Percentiles rank a stretch among this genome's conserved stretches.
phyloP scores from a whole-genome alignment of 1,140 invertebrate species.

The Euwallacea similis region DNA sequence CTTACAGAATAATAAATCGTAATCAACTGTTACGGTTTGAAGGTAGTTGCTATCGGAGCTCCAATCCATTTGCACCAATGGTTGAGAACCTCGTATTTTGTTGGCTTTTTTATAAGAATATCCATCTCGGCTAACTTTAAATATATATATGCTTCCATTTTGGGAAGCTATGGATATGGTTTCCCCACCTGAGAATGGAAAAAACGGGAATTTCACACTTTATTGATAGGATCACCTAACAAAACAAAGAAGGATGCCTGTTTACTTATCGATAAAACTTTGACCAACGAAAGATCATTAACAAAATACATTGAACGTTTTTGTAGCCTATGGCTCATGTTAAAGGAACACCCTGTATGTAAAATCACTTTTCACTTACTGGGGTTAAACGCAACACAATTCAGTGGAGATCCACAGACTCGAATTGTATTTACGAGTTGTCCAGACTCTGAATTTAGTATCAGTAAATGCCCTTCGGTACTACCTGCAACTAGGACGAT shows the following conservation, averaged over 20 bases:
- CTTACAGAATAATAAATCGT: constrained; percentile 88
- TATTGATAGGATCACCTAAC: background rate
- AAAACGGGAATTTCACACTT: background rate
- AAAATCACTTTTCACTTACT: constrained; percentile 60
- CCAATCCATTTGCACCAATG: constrained; percentile 86
- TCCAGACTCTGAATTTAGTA: constrained; percentile 82
- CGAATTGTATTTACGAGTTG: constrained; percentile 78
- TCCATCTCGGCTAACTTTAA: constrained; percentile 80
- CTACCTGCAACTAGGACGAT: constrained; percentile 84
- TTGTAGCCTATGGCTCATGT: background rate
- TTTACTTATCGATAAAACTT: too few relatives aligned
- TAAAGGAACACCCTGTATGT: too few relatives aligned
- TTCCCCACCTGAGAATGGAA: constrained; percentile 71
- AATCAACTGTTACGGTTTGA: constrained; percentile 89
- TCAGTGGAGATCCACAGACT: constrained; percentile 82
- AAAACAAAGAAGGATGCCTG: background rate
- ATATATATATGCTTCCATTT: constrained; percentile 84
- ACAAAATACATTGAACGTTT: background rate
- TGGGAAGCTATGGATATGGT: constrained; percentile 89
- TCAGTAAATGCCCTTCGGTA: constrained; percentile 82
- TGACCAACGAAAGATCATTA: too few relatives aligned
- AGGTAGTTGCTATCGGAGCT: constrained; percentile 84
- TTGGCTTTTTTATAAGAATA: constrained; percentile 86
- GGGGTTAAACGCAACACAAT: constrained; percentile 83
- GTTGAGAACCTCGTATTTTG: constrained; percentile 81